phyloP scores from a whole-genome alignment of 2,888 invertebrate species.

The Pocota personata region DNA sequence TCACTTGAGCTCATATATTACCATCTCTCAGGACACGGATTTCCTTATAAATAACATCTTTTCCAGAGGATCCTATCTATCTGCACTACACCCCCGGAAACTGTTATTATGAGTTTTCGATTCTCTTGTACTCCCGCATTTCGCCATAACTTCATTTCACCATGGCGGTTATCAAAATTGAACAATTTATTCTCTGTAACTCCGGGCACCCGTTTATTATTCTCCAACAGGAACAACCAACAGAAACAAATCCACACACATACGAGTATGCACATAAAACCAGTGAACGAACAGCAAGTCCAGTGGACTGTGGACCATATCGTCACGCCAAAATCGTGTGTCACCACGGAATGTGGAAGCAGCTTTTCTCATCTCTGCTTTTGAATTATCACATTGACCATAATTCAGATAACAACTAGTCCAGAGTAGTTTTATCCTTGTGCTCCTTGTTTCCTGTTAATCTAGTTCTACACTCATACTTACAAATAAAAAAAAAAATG shows the following conservation, averaged over 20 bases:
- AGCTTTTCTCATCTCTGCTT: slow-evolving; percentile 73
- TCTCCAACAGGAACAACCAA: slow-evolving; percentile 38
- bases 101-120: neutral
- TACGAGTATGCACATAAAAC: neutral
- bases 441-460: slow-evolving; percentile 63
- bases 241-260: slow-evolving; percentile 12
- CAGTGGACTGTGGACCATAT: slow-evolving; percentile 23
- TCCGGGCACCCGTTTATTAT: slow-evolving; percentile 33
- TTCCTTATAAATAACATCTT: slow-evolving; percentile 22
- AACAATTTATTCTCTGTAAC: slow-evolving; percentile 57
- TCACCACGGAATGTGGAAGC: slow-evolving; percentile 67
- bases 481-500: slow-evolving; percentile 8
- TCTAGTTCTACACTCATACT: slow-evolving; percentile 58
- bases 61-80: neutral
- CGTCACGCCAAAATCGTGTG: slow-evolving; percentile 64
- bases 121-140: slow-evolving; percentile 4
- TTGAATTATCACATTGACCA: slow-evolving; percentile 75
- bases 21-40: slow-evolving; percentile 8
- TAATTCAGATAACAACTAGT: slow-evolving; percentile 75
- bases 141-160: slow-evolving; percentile 51
- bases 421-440: slow-evolving; percentile 59
- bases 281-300: neutral
- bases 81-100: neutral
- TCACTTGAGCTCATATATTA: neutral
- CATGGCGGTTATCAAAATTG: slow-evolving; percentile 53